These are phyloP conservation scores for Urocitellus parryii DNA, from an alignment of 2,113 vertebrate species.

Conservation along the genomic window DNA sequence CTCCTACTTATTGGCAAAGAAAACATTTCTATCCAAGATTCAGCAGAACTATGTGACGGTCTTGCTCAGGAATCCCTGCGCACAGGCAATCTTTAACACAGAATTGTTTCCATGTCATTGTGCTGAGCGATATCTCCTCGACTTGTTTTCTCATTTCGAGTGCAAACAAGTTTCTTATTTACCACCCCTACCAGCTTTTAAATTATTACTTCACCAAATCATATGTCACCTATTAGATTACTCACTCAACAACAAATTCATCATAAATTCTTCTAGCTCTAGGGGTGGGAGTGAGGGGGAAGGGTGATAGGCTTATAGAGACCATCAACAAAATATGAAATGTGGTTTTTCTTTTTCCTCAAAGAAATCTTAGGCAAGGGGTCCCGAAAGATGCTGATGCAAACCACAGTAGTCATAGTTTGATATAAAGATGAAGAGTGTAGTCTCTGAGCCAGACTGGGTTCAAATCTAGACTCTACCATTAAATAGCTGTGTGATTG, in stretches of 20 bases:
- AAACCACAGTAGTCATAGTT: background rate
- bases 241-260: background rate
- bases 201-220: background rate
- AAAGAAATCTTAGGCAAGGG: background rate
- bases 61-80: background rate
- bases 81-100: background rate
- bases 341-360: background rate
- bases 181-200: background rate
- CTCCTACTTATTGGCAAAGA: background rate
- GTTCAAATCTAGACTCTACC: background rate
- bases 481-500: background rate
- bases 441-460: background rate
- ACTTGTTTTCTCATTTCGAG: background rate
- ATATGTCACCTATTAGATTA: background rate
- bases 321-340: background rate
- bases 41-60: background rate
- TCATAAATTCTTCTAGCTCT: background rate
- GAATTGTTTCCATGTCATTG: background rate
- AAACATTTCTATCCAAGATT: background rate
- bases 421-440: background rate
- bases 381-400: rapidly evolving
- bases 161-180: background rate
- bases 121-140: background rate
- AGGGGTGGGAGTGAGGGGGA: rapidly evolving
- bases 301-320: background rate